These are phyloP conservation scores for Anhinga anhinga DNA, from an alignment of 2,113 vertebrate genomes.

Conservation along the genomic window DNA sequence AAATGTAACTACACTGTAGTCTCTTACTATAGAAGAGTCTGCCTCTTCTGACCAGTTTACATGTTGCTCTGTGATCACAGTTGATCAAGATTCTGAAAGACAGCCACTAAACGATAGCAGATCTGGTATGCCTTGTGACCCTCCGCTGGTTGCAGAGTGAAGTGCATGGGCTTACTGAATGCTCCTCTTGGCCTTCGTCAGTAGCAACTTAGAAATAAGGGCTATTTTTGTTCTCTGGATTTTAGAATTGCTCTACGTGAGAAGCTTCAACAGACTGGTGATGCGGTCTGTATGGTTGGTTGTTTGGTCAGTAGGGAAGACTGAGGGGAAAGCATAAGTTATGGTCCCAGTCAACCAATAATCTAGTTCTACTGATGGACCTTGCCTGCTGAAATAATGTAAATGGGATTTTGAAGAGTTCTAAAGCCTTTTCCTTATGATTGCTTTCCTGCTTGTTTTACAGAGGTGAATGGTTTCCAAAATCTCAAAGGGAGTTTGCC, in stretches of 20 bases:
- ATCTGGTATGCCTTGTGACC: neutral
- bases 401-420: neutral
- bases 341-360: neutral
- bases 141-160: neutral
- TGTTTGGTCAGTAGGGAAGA: neutral
- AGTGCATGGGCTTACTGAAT: neutral
- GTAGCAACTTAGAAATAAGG: neutral
- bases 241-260: neutral
- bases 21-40: neutral
- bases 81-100: neutral
- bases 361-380: neutral
- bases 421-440: neutral
- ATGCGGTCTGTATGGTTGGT: neutral
- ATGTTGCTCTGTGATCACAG: neutral
- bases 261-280: neutral
- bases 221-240: neutral
- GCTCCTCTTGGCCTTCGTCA: neutral
- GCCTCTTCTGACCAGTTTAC: neutral
- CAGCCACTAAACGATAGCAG: neutral
- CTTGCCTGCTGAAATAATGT: neutral
- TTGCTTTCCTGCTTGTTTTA: neutral
- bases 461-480: neutral
- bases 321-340: neutral
- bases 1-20: neutral
- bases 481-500: neutral